A percentile compares a stretch with the other conserved stretches of the same genome.
Conservation (phyloP, 2,113 vertebrate genomes). For the Chaenogobius annularis region DNA sequence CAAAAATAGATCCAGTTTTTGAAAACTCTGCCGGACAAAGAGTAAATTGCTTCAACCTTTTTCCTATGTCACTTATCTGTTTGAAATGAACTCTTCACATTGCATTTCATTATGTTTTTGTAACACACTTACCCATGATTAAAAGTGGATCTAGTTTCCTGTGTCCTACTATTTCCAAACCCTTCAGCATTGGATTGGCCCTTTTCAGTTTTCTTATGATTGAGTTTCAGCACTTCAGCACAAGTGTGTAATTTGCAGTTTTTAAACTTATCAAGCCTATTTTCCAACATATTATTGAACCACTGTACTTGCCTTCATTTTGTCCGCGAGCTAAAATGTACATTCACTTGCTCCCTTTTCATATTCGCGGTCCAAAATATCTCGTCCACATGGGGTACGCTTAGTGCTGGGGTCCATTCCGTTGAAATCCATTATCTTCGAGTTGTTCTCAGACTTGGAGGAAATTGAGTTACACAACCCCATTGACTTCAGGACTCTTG, state of each 20-base stretch:
- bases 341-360: conserved; percentile 15
- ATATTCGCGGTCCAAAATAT: conserved; percentile 27
- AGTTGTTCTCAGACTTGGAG: conserved; percentile 50
- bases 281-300: conserved; percentile 20
- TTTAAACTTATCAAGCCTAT: conserved; percentile 21
- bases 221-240: conserved; percentile 13
- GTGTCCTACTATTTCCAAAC: conserved; percentile 5
- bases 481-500: conserved; percentile 36
- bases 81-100: too few species aligned
- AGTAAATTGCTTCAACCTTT: too few species aligned
- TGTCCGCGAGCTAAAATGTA: conserved; percentile 40
- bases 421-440: conserved; percentile 58
- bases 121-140: too few species aligned
- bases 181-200: conserved; percentile 16
- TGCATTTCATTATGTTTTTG: too few species aligned
- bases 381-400: conserved; percentile 17
- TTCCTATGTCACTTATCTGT: too few species aligned
- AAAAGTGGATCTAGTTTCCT: neutral
- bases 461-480: conserved; percentile 57
- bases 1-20: too few species aligned
- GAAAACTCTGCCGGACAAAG: too few species aligned
- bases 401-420: conserved; percentile 31
- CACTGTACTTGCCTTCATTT: conserved; percentile 37
- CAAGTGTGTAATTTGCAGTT: conserved; percentile 31
- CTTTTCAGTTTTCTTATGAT: neutral